Conservation (phyloP, 2,888 invertebrate genomes). For the Perizoma affinitatum region DNA sequence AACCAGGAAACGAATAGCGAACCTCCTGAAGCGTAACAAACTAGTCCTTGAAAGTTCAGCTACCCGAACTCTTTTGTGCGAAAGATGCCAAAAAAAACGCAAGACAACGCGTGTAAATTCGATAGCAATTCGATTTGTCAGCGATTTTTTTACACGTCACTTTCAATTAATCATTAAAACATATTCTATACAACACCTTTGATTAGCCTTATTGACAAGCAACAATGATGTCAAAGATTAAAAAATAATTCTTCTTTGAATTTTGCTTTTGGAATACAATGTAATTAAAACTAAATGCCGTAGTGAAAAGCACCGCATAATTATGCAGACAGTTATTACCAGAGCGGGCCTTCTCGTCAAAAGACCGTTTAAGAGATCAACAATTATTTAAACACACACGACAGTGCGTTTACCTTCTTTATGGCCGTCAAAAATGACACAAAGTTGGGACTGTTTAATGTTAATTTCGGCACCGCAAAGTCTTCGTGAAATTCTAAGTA, state of each 20-base stretch:
- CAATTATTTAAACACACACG: conserved; percentile 64
- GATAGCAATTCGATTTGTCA: conserved; percentile 72
- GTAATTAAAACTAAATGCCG: conserved; percentile 42
- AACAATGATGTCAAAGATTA: conserved; percentile 45
- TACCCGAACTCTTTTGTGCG: conserved; percentile 69
- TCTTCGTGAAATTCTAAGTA: conserved; percentile 62
- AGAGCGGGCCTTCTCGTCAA: conserved; percentile 41
- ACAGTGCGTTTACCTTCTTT: conserved; percentile 67
- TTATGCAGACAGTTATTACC: conserved; percentile 42
- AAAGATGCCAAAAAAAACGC: conserved; percentile 60
- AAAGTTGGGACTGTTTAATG: conserved; percentile 66
- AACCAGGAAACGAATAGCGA: conserved; percentile 46
- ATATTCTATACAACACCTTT: conserved; percentile 54
- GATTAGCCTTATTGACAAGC: conserved; percentile 60
- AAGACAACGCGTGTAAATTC: conserved; percentile 54
- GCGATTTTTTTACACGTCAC: conserved; percentile 61
- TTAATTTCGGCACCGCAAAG: conserved; percentile 69
- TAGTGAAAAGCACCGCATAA: conserved; percentile 36
- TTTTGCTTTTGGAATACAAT: conserved; percentile 33
- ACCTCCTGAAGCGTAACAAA: conserved; percentile 70
- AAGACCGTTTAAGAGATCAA: conserved; percentile 48
- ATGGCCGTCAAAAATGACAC: conserved; percentile 66
- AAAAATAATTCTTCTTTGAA: conserved; percentile 33
- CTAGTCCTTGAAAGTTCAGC: conserved; percentile 76
- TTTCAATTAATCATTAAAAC: conserved; percentile 70